These are phyloP conservation scores for Tupiocoris notatus DNA, from an alignment of 2,888 invertebrate species.

Conservation along the genomic window DNA sequence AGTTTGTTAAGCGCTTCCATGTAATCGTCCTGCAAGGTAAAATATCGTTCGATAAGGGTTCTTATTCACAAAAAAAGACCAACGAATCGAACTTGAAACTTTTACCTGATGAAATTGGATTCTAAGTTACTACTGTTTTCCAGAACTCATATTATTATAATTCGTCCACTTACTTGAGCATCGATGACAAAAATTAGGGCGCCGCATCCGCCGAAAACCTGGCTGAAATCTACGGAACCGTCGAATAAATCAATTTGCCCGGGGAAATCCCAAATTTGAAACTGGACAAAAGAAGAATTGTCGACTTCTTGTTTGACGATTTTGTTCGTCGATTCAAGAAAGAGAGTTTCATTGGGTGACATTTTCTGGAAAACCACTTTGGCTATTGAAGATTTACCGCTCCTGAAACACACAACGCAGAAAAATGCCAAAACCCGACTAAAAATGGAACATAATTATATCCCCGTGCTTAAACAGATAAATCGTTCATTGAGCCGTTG, in stretches of 20 bases:
- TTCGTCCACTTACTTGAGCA: conserved; percentile 82
- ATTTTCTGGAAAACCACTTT: conserved; percentile 99
- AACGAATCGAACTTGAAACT: neutral
- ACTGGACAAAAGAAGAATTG: conserved; percentile 96
- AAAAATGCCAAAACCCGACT: too few species aligned
- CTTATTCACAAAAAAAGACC: neutral
- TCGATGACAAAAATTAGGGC: conserved; percentile 99
- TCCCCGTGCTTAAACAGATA: too few species aligned
- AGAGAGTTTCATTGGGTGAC: conserved; percentile 99
- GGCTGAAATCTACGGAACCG: conserved; percentile 91
- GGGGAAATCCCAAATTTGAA: conserved; percentile 99
- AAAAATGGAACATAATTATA: too few species aligned
- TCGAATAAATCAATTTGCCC: conserved; percentile 98
- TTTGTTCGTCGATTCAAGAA: conserved; percentile 97
- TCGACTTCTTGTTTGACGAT: conserved; percentile 98
- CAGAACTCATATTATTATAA: neutral
- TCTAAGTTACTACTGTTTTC: too few species aligned
- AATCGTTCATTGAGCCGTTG: too few species aligned
- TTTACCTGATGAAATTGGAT: too few species aligned
- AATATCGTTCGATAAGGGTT: too few species aligned
- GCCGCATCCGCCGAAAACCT: conserved; percentile 95
- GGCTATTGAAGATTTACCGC: conserved; percentile 98
- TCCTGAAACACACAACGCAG: too few species aligned
- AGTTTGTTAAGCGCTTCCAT: conserved; percentile 92
- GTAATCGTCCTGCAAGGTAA: conserved; percentile 81